A percentile compares a stretch with the other conserved stretches of the same genome.
Conservation (phyloP, 2,888 invertebrate genomes). For the Trisateles emortualis region DNA sequence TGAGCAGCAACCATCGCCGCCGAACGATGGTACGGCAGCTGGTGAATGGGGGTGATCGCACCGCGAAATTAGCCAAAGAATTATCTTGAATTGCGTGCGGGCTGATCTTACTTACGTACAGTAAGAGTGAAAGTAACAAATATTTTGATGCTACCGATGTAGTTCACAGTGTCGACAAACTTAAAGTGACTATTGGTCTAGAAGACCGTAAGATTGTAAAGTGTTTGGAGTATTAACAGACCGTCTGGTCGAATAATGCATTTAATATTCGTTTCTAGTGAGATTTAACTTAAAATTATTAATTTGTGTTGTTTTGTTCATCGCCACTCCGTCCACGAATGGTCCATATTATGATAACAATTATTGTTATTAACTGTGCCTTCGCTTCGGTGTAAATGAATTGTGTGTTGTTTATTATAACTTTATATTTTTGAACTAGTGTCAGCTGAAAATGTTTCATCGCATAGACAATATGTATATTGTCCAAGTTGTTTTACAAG, state of each 20-base stretch:
- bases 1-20: conserved; percentile 28
- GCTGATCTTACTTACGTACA: conserved; percentile 8
- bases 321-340: conserved; percentile 66
- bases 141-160: background rate
- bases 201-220: conserved; percentile 27
- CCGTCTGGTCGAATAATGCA: conserved; percentile 66
- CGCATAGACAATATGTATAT: background rate
- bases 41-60: conserved; percentile 67
- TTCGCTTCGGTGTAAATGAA: conserved; percentile 45
- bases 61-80: conserved; percentile 7
- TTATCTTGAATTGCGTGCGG: conserved; percentile 13
- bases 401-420: conserved; percentile 37
- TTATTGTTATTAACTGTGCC: conserved; percentile 32
- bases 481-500: background rate
- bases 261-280: conserved; percentile 69
- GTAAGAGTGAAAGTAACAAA: conserved; percentile 1
- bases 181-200: conserved; percentile 1
- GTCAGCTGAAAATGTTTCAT: background rate
- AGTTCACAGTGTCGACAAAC: background rate
- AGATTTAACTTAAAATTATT: conserved; percentile 53
- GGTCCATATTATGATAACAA: conserved; percentile 22
- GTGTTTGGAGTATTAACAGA: conserved; percentile 44
- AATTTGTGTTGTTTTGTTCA: conserved; percentile 50
- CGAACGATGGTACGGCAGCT: conserved; percentile 46
- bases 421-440: background rate